Evolutionary conservation across 2,888 invertebrate genomes (phyloP).

Genomic region (Mactromeris polynyma): DNA sequence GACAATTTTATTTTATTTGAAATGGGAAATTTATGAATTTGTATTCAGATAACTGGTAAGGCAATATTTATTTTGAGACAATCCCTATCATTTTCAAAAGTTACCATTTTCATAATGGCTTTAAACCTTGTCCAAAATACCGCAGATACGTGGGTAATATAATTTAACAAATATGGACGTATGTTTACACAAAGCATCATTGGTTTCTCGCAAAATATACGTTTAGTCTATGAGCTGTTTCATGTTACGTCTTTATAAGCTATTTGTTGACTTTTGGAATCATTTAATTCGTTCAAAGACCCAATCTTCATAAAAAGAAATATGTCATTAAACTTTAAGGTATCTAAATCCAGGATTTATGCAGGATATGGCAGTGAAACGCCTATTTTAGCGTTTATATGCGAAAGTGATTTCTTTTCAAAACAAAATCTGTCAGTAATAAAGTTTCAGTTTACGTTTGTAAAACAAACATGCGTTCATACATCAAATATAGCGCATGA

Average conservation of each 20-base stretch:
- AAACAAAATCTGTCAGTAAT: conserved; percentile 14
- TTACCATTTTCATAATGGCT: conserved; percentile 56
- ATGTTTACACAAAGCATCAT: conserved; percentile 57
- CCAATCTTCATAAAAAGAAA: neutral
- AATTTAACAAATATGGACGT: conserved; percentile 31
- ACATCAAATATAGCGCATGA: neutral
- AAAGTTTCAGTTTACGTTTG: conserved; percentile 7
- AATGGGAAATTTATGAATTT: conserved; percentile 73
- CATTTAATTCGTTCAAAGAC: conserved; percentile 37
- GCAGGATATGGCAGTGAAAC: conserved; percentile 49
- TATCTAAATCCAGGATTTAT: neutral
- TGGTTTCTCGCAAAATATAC: conserved; percentile 46
- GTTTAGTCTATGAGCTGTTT: conserved; percentile 45
- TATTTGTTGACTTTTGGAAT: conserved; percentile 34
- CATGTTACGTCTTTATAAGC: conserved; percentile 44
- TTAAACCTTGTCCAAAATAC: conserved; percentile 5
- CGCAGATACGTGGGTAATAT: conserved; percentile 24
- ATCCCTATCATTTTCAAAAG: conserved; percentile 55
- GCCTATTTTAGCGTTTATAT: conserved; percentile 47
- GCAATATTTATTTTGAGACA: conserved; percentile 64
- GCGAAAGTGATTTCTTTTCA: conserved; percentile 33
- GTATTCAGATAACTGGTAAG: conserved; percentile 70
- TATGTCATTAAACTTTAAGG: conserved; percentile 11
- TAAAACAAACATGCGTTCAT: neutral
- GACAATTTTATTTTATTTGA: conserved; percentile 70